Percentiles rank a stretch among this genome's conserved stretches.
Evolutionary conservation across 2,888 invertebrate genomes (phyloP).

Genomic region (Caenorhabditis sp.): DNA sequence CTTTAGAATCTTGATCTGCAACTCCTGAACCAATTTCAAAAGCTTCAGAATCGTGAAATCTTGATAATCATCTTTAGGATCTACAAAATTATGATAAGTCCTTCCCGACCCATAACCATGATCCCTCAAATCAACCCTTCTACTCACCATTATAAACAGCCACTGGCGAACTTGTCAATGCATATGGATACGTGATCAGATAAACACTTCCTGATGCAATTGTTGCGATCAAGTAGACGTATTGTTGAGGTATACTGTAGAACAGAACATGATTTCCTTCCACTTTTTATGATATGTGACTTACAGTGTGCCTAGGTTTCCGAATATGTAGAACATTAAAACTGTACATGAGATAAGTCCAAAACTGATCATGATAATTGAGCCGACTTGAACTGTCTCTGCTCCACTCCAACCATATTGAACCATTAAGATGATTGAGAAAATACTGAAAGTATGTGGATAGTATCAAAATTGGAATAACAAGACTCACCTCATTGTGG

Average conservation of each 20-base stretch:
- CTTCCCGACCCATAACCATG: too few relatives aligned
- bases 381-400: constrained; percentile 30
- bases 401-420: constrained; percentile 43
- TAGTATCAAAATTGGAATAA: neutral
- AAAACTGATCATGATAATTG: constrained; percentile 26
- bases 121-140: too few relatives aligned
- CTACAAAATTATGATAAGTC: too few relatives aligned
- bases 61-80: too few relatives aligned
- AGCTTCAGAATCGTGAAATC: too few relatives aligned
- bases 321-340: constrained; percentile 35
- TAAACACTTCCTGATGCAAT: constrained; percentile 22
- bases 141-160: constrained; percentile 25
- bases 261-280: too few relatives aligned
- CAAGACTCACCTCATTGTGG: constrained; percentile 39
- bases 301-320: constrained; percentile 32
- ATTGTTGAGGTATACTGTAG: constrained; percentile 34
- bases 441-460: constrained; percentile 13
- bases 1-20: too few relatives aligned
- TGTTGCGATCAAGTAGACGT: constrained; percentile 25
- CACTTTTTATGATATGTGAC: constrained; percentile 21
- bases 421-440: constrained; percentile 39
- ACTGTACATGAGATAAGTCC: constrained; percentile 28
- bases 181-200: constrained; percentile 38
- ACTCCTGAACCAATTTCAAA: too few relatives aligned
- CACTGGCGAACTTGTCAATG: constrained; percentile 23